A percentile compares a stretch with the other conserved stretches of the same genome.
phyloP scores from a whole-genome alignment of 2,113 vertebrate genomes.

The Lophura nycthemera region DNA sequence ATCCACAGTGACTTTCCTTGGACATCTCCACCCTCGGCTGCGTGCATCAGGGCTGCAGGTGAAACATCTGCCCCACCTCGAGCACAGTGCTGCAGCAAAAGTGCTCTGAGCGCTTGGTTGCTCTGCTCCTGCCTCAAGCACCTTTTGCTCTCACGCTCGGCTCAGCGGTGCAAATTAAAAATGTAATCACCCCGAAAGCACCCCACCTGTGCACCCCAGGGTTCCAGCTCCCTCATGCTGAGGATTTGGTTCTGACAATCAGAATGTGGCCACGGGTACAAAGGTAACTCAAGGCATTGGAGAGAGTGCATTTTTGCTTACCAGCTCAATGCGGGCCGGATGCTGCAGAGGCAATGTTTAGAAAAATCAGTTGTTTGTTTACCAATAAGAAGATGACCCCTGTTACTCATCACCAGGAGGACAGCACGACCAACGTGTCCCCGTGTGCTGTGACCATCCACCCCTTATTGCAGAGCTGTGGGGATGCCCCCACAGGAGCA shows the following conservation, averaged over 20 bases:
- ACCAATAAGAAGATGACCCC: background rate
- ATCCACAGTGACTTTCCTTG: background rate
- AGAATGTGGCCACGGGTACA: background rate
- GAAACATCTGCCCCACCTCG: fast-evolving
- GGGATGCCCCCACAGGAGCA: background rate
- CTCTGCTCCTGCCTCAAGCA: background rate
- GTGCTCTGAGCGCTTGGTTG: background rate
- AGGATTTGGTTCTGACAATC: fast-evolving
- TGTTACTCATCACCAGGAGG: background rate
- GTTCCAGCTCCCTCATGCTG: background rate
- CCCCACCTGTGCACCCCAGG: background rate
- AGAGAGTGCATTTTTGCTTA: background rate
- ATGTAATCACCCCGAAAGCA: background rate
- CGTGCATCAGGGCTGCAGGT: background rate
- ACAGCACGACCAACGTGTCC: background rate
- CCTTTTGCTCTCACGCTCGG: background rate
- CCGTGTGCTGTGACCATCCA: fast-evolving
- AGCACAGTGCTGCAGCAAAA: fast-evolving
- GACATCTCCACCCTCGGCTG: background rate
- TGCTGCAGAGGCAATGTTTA: constrained; percentile 15
- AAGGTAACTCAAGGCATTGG: background rate
- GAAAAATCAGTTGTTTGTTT: background rate
- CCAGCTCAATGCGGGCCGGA: background rate
- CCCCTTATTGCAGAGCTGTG: background rate
- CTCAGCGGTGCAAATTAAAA: background rate